Base-by-base conservation (phyloP, 2,113 vertebrate genomes). In the Apteryx mantelli region DNA sequence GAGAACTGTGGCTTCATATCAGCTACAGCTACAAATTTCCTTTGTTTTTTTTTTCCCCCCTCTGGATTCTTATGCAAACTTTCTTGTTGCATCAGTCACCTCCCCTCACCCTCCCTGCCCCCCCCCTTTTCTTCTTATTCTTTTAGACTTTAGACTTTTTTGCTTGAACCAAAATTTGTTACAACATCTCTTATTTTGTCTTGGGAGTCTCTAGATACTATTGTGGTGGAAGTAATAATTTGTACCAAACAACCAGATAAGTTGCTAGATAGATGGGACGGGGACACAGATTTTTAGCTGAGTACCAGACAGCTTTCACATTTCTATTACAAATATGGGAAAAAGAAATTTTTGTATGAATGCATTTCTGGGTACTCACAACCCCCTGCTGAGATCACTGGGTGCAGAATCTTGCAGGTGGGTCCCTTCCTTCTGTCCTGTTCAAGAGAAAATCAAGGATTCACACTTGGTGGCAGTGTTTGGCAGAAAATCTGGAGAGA, bases 391-490 rank as follows among this genome's bases (percentile, higher is more conserved):
- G 50, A 56, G 21, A 17, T 65, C 60, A 66, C 11, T 1, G 3
- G 32, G 21, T 75, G 22, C 32, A 61, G 9, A 2, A 56, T 28
- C 22, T 93, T 4, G 1, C 34, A 82, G 53, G 48, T 64, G 13
- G 11, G 18, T 73, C 19, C 18, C 78, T 70, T 64, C 16, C 13
- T 73, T 75, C 44, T 58, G 1, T 1, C 4, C 32, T 69, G 22
- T 30, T 64, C 6, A 46, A 82, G 30, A 89, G 12, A 65, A 90
- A 46, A 77, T 93, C 61, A 44, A 9, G 24, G 66, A 53, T 95
- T 84, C 97, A 97, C 98, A 97, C 97, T 96, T 97, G 97, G 98
- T 96, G 98, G 98, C 98, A 98, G 96, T 98, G 88, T 98, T 98
- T 89, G 92, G 92, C 97, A 97, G 96, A 97, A 93, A 97, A 98